These are phyloP conservation scores for Ornithorhynchus anatinus DNA, from an alignment of 2,113 vertebrate genomes.

Conservation along the genomic window DNA sequence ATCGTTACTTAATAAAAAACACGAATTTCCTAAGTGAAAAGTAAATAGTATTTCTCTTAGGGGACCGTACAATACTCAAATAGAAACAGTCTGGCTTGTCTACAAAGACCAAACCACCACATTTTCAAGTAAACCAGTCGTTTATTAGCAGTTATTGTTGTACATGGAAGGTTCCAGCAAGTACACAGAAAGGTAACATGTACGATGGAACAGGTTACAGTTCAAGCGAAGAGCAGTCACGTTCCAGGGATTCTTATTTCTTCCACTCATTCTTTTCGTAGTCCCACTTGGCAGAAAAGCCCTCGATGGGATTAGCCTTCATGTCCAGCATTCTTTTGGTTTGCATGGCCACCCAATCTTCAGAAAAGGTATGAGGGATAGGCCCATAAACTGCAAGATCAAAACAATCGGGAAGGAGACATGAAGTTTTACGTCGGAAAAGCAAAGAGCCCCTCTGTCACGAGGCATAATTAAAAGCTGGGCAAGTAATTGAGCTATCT, in stretches of 20 bases:
- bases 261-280: slow-evolving; percentile 95
- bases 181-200: slow-evolving; percentile 63
- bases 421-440: too few species aligned
- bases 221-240: neutral
- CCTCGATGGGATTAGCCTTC: slow-evolving; percentile 84
- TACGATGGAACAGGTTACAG: slow-evolving; percentile 32
- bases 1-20: too few species aligned
- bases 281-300: slow-evolving; percentile 89
- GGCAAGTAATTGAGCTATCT: too few species aligned
- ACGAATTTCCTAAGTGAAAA: too few species aligned
- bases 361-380: slow-evolving; percentile 82
- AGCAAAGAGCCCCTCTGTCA: too few species aligned
- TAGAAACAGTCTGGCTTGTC: neutral
- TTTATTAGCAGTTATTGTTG: slow-evolving; percentile 81
- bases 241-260: slow-evolving; percentile 77
- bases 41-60: too few species aligned
- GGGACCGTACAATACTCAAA: neutral
- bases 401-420: neutral
- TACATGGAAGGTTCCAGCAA: slow-evolving; percentile 75
- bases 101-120: neutral
- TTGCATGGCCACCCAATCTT: slow-evolving; percentile 82
- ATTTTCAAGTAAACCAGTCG: slow-evolving; percentile 54
- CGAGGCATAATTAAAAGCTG: too few species aligned
- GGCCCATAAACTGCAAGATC: slow-evolving; percentile 80
- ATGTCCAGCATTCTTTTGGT: slow-evolving; percentile 92